Percentiles rank a stretch among this genome's conserved stretches.
phyloP scores from a whole-genome alignment of 1,140 invertebrate species.

The Drosophila kepulauana region DNA sequence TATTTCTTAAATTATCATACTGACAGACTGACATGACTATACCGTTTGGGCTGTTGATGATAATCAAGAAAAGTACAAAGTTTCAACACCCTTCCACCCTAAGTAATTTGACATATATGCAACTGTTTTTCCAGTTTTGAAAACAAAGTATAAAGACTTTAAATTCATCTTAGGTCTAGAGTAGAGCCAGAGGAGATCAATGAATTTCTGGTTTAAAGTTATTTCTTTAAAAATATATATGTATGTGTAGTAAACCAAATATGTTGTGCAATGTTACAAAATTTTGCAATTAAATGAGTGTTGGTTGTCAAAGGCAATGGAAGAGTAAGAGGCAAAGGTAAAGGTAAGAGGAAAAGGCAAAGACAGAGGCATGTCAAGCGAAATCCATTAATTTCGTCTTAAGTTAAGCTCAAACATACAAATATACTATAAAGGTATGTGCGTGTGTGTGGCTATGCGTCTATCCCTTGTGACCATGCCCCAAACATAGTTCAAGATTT shows the following conservation, averaged over 20 bases:
- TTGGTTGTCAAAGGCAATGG: slow-evolving; percentile 34
- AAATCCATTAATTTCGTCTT: slow-evolving; percentile 81
- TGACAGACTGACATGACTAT: too few species aligned
- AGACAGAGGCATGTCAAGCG: slow-evolving; percentile 66
- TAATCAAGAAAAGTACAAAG: too few species aligned
- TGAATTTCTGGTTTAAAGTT: background rate
- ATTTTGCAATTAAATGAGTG: slow-evolving; percentile 76
- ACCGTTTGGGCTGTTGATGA: too few species aligned
- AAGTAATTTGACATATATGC: too few species aligned
- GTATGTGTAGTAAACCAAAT: background rate
- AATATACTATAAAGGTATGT: slow-evolving; percentile 13
- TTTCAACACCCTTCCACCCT: too few species aligned
- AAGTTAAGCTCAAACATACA: slow-evolving; percentile 37
- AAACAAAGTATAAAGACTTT: background rate
- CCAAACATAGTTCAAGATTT: slow-evolving; percentile 81
- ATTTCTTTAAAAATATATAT: background rate
- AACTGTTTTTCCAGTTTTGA: too few species aligned
- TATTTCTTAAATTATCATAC: too few species aligned
- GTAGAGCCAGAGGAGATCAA: too few species aligned
- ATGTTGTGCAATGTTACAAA: slow-evolving; percentile 62
- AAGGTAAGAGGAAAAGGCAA: slow-evolving; percentile 32
- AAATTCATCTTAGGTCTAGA: background rate
- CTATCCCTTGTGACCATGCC: slow-evolving; percentile 72
- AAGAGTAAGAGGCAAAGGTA: background rate
- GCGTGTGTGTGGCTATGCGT: slow-evolving; percentile 9